Conservation (phyloP, 1,140 invertebrate genomes). For the Pantala flavescens region DNA sequence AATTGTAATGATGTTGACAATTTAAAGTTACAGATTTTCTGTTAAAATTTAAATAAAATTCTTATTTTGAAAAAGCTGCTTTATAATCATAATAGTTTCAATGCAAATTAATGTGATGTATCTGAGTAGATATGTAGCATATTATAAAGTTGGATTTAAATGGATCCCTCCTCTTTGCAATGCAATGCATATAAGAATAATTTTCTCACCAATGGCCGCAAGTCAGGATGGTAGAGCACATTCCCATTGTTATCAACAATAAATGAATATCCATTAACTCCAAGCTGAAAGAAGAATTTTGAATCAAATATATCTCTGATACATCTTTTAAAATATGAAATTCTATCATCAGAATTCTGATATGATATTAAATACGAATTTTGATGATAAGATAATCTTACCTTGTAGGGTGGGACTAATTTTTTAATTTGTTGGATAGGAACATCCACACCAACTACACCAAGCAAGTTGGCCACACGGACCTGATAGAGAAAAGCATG, state of each 20-base stretch:
- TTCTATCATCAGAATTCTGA: background rate
- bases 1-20: too few species aligned
- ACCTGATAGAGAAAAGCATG: conserved; percentile 39
- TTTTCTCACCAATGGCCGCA: conserved; percentile 70
- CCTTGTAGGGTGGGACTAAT: conserved; percentile 83
- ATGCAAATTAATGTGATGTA: too few species aligned
- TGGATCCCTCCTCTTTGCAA: too few species aligned
- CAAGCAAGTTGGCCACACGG: conserved; percentile 75
- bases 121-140: too few species aligned
- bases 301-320: conserved; percentile 17
- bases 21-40: too few species aligned
- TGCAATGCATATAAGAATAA: conserved; percentile 3
- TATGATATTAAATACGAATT: background rate
- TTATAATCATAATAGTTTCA: too few species aligned
- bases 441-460: conserved; percentile 89
- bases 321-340: conserved; percentile 12
- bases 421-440: conserved; percentile 86
- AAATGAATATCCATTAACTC: conserved; percentile 93
- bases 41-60: too few species aligned
- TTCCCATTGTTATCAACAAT: conserved; percentile 96
- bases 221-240: conserved; percentile 93
- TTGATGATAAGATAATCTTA: conserved; percentile 37
- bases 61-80: too few species aligned
- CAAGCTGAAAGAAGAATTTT: conserved; percentile 55
- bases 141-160: too few species aligned